Evolutionary conservation across 2,797 vertebrate genomes (phyloP), one percentile per base, ranked within the genome.

Genomic region (Acipenser oxyrinchus): DNA sequence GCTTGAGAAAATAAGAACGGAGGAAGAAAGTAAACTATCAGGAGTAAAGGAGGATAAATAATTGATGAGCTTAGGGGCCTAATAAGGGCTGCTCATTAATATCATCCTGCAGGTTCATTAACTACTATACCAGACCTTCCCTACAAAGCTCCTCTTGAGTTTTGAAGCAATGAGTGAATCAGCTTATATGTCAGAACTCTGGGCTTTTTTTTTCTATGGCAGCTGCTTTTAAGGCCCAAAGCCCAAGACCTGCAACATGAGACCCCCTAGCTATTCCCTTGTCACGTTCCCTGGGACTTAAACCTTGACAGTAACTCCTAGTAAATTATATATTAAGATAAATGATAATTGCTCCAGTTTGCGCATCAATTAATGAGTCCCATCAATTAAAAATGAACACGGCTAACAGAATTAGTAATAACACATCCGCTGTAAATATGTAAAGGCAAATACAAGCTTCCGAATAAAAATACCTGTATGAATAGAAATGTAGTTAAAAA

Each of bases 271-370:
- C 52, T 59, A 82, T 72, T 81, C 81, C 79, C 83, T 74, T 76
- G 78, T 75, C 76, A 86, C 86, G 86, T 84, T 88, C 88, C 85
- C 85, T 69, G 74, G 78, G 84, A 86, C 83, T 78, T 87, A 86
- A 89, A 89, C 82, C 84, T 89, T 86, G 91, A 93, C 92, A 94
- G 90, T 85, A 89, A 95, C 88, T 88, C 88, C 93, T 95, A 86
- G 90, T 98, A 96, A 98, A 97, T 97, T 96, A 98, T 97, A 95
- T 95, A 98, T 97, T 91, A 97, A 95, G 94, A 98, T 96, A 95
- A 96, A 98, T 95, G 93, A 95, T 96, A 96, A 97, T 96, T 95
- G 92, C 91, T 89, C 85, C 83, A 85, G 91, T 94, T 95, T 91
- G 92, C 90, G 79, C 90, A 82, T 90, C 87, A 89, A 89, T 90